Evolutionary conservation across 2,888 invertebrate genomes (phyloP), one percentile per base, ranked within the genome.

Genomic region (Scelioninae gen. 1): DNA sequence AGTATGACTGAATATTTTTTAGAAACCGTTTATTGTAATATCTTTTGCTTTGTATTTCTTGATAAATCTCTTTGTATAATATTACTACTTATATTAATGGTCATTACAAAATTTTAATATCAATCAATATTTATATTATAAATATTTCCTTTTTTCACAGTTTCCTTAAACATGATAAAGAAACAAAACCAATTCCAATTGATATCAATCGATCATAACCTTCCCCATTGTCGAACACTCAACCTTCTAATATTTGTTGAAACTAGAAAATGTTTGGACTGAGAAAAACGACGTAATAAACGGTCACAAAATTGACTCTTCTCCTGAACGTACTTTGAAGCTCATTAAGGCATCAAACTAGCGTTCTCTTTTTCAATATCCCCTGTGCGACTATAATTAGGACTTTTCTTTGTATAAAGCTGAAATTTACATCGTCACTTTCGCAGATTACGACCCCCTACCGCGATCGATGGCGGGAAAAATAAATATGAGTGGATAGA

Each of bases 381-480:
- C 77, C 47, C 47, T 68, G 23, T 66, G 51, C 34, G 49, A 2
- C 45, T 32, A 45, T 45, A 62, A 68, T 77, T 77, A 68, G 60
- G 62, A 60, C 76, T 68, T 55, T 60, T 60, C 53, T 63, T 51
- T 78, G 75, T 60, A 75, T 43, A 68, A 75, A 71, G 51, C 69
- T 43, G 68, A 72, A 68, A 82, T 82, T 63, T 74, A 56, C 69
- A 74, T 66, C 69, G 56, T 65, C 77, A 60, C 55, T 79, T 79
- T 47, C 51, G 47, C 43, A 56, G 60, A 77, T 77, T 77, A 66
- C 53, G 31, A 23, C 32, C n/a, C 45, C 8, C 45, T 13, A 53
- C 31, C 11, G 11, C 5, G n/a, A 11, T 15, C 34, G 0, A 34
- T 68, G 63, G 58, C 58, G 72, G 65, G 66, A 80, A 68, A 72